Base-by-base conservation (phyloP, 2,888 invertebrate genomes). In the Helobdella robusta region DNA sequence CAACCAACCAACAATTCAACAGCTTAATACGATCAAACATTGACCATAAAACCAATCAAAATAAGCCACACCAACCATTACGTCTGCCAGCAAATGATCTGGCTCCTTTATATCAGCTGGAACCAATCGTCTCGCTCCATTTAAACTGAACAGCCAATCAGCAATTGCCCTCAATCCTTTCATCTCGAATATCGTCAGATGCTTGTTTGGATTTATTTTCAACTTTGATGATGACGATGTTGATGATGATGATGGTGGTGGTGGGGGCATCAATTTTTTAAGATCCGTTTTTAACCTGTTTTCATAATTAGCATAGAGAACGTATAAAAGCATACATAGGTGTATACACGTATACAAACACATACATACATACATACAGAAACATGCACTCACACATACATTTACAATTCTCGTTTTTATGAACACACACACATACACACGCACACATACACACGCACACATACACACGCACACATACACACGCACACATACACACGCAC, bases 101-200 rank as follows among this genome's bases (percentile, higher is more conserved):
- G 94, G 91, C 78, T 94, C 89, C 0, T 86, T 84, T 28, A 95
- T 85, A 59, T 94, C 81, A 73, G 90, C 91, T 1, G 95, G 95
- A 35, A 95, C n/a, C n/a, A n/a, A n/a, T n/a, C n/a, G n/a, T n/a
- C n/a, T n/a, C n/a, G n/a, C n/a, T n/a, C n/a, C n/a, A n/a, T n/a
- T n/a, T n/a, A n/a, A n/a, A 76, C 88, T 87, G 76, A 91, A 90
- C 23, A 95, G 82, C 81, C 90, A 93, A 84, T 89, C 87, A 25
- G 93, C 89, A 72, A 95, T 68, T 62, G 71, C 70, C 20, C 66
- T 89, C 40, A 79, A 69, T 4, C 78, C 79, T 46, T 74, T 71
- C 32, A 76, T 59, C 69, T 79, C 79, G 66, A 69, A 74, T 54
- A 70, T 70, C 6, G 76, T 76, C 67, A 78, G 66, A 65, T 75